phyloP scores from a whole-genome alignment of 2,113 vertebrate species.

The Pachycephala philippinensis region DNA sequence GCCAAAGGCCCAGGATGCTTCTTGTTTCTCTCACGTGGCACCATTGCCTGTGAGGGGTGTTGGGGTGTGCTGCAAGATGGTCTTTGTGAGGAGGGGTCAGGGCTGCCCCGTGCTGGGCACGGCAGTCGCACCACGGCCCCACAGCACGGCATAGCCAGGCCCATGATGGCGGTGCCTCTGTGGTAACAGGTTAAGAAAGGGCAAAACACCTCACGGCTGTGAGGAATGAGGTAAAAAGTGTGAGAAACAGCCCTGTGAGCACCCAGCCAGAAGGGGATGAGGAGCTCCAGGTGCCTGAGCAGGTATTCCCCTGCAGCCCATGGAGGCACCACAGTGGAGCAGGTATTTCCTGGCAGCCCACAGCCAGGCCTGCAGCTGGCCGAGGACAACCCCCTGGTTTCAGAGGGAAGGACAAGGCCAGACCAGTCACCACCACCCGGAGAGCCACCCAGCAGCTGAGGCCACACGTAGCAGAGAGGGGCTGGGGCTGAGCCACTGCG shows the following conservation, averaged over 20 bases:
- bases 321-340: fast-evolving
- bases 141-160: background rate
- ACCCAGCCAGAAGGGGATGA: background rate
- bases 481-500: background rate
- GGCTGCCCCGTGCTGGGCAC: background rate
- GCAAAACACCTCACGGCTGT: fast-evolving
- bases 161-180: fast-evolving
- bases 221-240: background rate
- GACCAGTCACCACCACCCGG: fast-evolving
- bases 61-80: fast-evolving
- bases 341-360: background rate
- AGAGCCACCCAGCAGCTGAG: background rate
- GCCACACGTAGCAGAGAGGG: background rate
- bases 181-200: background rate
- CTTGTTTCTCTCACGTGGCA: fast-evolving
- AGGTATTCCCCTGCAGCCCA: background rate
- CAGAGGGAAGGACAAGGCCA: background rate
- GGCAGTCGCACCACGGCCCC: background rate
- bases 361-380: background rate
- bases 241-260: background rate
- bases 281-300: fast-evolving
- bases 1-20: background rate
- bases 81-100: background rate
- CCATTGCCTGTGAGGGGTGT: background rate
- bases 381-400: background rate